A percentile compares a stretch with the other conserved stretches of the same genome.
Evolutionary conservation across 1,140 invertebrate species (phyloP).

Genomic region (Halesus radiatus): DNA sequence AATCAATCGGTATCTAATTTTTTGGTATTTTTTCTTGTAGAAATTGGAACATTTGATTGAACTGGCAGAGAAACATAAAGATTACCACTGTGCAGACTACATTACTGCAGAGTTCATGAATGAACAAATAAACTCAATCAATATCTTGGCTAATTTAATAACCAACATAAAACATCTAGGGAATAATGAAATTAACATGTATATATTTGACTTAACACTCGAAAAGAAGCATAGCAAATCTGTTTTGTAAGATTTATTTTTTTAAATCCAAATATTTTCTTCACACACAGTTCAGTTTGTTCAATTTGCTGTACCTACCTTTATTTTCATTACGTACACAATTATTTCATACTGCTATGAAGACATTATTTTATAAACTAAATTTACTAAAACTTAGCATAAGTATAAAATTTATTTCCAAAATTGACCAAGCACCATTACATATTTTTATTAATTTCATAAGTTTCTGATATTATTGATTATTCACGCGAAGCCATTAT

Average conservation of each 20-base stretch:
- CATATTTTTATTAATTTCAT: neutral
- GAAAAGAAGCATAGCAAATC: conserved; percentile 19
- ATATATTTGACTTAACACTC: conserved; percentile 28
- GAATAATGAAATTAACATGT: conserved; percentile 18
- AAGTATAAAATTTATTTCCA: too few relatives aligned
- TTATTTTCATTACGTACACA: too few relatives aligned
- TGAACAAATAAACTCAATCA: conserved; percentile 40
- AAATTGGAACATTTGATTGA: conserved; percentile 12
- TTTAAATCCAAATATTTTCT: too few relatives aligned
- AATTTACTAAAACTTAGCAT: too few relatives aligned
- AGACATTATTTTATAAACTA: too few relatives aligned
- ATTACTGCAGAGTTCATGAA: conserved; percentile 9
- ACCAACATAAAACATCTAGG: conserved; percentile 1
- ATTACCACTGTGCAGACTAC: conserved; percentile 36
- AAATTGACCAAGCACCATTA: conserved; percentile 2
- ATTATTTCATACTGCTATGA: too few relatives aligned
- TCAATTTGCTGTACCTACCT: too few relatives aligned
- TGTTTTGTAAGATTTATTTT: neutral
- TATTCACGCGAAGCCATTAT: neutral
- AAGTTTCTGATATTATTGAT: neutral
- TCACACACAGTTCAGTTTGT: too few relatives aligned
- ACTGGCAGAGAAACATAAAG: conserved; percentile 33
- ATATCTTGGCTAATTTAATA: conserved; percentile 16
- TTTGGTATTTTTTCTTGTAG: conserved; percentile 15
- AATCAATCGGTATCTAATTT: too few relatives aligned